phyloP scores from a whole-genome alignment of 2,797 vertebrate genomes.

The Fistularia tabacaria region DNA sequence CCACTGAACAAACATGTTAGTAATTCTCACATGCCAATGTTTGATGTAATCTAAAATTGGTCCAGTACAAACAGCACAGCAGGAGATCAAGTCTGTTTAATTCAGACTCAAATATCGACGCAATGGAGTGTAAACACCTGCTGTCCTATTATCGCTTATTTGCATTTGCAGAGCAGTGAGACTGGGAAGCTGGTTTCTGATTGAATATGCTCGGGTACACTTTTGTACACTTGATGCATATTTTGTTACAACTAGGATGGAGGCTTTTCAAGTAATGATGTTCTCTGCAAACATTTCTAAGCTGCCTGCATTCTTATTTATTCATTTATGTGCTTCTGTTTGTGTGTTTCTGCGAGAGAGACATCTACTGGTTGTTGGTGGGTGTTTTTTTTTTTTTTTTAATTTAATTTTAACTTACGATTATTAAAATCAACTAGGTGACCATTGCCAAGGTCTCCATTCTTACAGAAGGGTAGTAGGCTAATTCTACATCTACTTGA shows the following conservation, averaged over 20 bases:
- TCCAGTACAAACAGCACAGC: slow-evolving; percentile 25
- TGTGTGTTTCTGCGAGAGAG: too few relatives aligned
- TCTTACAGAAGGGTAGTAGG: too few relatives aligned
- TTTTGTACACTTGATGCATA: slow-evolving; percentile 4
- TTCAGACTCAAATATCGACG: slow-evolving; percentile 16
- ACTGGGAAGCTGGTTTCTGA: slow-evolving; percentile 2
- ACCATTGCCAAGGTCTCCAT: too few relatives aligned
- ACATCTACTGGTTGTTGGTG: too few relatives aligned
- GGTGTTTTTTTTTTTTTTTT: too few relatives aligned
- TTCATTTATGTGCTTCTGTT: too few relatives aligned
- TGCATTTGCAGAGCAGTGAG: slow-evolving; percentile 9
- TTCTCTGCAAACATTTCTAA: neutral
- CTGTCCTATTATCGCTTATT: slow-evolving; percentile 28
- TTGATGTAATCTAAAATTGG: slow-evolving; percentile 24
- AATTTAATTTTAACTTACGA: too few relatives aligned
- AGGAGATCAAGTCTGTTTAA: slow-evolving; percentile 21
- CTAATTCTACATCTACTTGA: too few relatives aligned
- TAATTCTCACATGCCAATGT: slow-evolving; percentile 17
- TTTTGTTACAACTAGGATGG: neutral
- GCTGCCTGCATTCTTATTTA: neutral
- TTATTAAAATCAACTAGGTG: too few relatives aligned
- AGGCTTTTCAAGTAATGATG: neutral
- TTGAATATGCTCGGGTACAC: slow-evolving; percentile 11
- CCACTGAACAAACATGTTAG: slow-evolving; percentile 7
- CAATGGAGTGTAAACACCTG: slow-evolving; percentile 23